Evolutionary conservation across 2,888 invertebrate genomes (phyloP).

Genomic region (Antheraea assamensis): DNA sequence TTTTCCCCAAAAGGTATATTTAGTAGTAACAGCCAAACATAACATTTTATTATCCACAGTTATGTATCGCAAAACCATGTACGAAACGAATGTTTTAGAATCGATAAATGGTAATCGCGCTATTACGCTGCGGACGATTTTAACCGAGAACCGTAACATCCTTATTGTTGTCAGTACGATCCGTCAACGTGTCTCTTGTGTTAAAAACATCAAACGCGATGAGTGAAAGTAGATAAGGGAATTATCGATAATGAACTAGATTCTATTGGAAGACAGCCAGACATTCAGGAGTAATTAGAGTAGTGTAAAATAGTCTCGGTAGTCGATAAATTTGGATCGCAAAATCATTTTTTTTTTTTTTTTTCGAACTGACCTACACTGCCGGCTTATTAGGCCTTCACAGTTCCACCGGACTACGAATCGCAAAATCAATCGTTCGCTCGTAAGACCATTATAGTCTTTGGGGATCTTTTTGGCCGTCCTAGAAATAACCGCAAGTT

Average conservation of each 20-base stretch:
- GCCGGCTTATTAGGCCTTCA: no score
- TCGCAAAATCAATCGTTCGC: no score
- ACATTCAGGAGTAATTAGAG: constrained; percentile 16
- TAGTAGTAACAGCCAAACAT: no score
- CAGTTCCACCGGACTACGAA: no score
- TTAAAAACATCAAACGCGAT: constrained; percentile 5
- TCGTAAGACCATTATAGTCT: background rate
- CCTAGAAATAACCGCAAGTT: no score
- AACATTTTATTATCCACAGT: no score
- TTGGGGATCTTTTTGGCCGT: no score
- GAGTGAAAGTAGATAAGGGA: constrained; percentile 18
- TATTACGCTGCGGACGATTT: constrained; percentile 17
- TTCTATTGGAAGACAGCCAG: constrained; percentile 22
- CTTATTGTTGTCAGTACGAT: constrained; percentile 22
- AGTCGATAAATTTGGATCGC: background rate
- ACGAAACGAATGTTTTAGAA: background rate
- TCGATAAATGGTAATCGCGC: constrained; percentile 15
- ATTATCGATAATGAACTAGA: constrained; percentile 20
- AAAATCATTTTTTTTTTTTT: no score
- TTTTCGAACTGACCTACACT: no score
- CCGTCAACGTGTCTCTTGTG: constrained; percentile 14
- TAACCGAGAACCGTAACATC: constrained; percentile 16
- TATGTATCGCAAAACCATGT: no score
- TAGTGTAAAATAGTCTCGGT: background rate
- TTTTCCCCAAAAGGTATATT: no score